A percentile compares a stretch with the other conserved stretches of the same genome.
Conservation (phyloP, 1,140 invertebrate species). For the Solenopsis invicta region DNA sequence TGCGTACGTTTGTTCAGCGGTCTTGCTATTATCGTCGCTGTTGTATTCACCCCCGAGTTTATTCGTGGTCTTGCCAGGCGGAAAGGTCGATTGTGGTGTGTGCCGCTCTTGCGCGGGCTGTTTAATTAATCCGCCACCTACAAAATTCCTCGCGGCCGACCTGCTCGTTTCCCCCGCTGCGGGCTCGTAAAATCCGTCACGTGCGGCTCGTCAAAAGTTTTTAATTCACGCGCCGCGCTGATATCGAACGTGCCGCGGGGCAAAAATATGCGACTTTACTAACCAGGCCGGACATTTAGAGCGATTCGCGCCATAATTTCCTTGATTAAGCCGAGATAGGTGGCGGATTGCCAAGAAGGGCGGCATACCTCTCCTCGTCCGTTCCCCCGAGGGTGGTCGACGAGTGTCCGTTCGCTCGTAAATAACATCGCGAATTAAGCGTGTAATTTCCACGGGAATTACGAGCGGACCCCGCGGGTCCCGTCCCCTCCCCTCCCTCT, state of each 20-base stretch:
- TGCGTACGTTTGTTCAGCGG: constrained; percentile 23
- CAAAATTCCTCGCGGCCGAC: constrained; percentile 23
- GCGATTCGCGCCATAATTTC: constrained; percentile 78
- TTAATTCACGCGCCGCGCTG: constrained; percentile 64
- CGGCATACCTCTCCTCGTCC: background rate
- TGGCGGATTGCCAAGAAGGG: constrained; percentile 77
- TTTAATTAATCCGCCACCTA: constrained; percentile 50
- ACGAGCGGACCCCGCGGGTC: constrained; percentile 42
- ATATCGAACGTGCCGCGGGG: constrained; percentile 66
- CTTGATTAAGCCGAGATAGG: constrained; percentile 80
- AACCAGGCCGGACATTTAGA: constrained; percentile 76
- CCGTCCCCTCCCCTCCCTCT: background rate
- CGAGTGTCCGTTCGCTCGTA: constrained; percentile 75
- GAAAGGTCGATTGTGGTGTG: constrained; percentile 29
- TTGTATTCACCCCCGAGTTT: background rate
- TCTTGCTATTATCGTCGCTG: constrained; percentile 11
- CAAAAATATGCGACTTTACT: constrained; percentile 73
- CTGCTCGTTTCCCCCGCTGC: background rate
- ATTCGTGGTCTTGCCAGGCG: constrained; percentile 23
- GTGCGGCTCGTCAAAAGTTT: constrained; percentile 67
- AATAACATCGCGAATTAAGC: constrained; percentile 79
- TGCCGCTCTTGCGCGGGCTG: background rate
- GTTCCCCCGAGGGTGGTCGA: constrained; percentile 42
- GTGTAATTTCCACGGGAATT: constrained; percentile 78
- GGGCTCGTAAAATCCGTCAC: constrained; percentile 37